Conservation (phyloP, 2,888 invertebrate species). For the Dioctria rufipes region DNA sequence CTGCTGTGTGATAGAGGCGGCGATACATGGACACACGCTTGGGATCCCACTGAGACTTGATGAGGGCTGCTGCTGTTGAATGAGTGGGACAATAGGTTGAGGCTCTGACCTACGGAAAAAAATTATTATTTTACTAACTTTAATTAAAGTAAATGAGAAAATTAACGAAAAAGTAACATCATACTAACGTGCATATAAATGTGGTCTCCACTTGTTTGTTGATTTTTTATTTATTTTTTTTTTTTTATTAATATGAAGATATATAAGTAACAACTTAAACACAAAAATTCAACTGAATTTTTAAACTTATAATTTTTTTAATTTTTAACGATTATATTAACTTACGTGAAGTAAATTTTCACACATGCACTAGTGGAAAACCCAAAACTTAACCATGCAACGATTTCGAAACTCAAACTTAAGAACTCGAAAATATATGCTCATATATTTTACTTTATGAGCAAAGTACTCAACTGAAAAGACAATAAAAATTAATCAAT, state of each 20-base stretch:
- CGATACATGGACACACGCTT: constrained; percentile 71
- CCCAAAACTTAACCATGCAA: constrained; percentile 35
- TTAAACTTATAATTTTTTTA: not conserved
- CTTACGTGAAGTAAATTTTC: not conserved
- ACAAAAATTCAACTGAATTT: constrained; percentile 16
- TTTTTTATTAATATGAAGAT: constrained; percentile 29
- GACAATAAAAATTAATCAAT: not conserved
- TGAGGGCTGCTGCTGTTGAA: constrained; percentile 70
- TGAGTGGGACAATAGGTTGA: constrained; percentile 69
- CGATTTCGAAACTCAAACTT: not conserved
- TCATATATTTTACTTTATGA: not conserved
- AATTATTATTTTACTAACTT: not conserved
- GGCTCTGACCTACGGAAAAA: constrained; percentile 68
- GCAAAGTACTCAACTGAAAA: not conserved
- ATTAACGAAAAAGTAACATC: not conserved
- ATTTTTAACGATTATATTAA: not conserved
- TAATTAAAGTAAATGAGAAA: not conserved
- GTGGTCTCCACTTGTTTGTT: not conserved
- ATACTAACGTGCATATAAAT: constrained; percentile 53
- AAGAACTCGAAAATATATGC: not conserved
- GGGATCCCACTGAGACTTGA: constrained; percentile 72
- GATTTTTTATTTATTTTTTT: constrained; percentile 16
- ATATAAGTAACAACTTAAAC: not conserved
- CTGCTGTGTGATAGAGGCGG: constrained; percentile 68
- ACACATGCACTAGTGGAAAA: constrained; percentile 38